Base-by-base conservation (phyloP, 2,888 invertebrate genomes). In the Bombylius major region DNA sequence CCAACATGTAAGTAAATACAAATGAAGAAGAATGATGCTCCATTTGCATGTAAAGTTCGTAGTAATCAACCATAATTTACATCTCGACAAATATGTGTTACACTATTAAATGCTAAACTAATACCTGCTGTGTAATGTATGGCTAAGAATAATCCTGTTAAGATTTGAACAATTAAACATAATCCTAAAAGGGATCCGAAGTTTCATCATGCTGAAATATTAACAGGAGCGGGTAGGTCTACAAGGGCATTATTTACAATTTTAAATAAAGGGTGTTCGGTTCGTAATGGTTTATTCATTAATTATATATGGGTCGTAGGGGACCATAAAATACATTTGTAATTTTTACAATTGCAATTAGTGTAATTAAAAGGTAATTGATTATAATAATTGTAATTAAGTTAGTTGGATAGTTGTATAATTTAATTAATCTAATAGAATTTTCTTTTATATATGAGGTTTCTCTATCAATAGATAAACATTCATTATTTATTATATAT, bases 1-100 rank as follows among this genome's bases (percentile, higher is more conserved):
- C 82, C 83, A 66, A 83, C 78, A 72, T 86, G 86, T 4, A 81
- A 86, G n/a, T 54, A 86, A 65, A 86, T 70, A 69, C 80, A 83
- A 72, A 86, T 78, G 76, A 86, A 86, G 69, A 86, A 85, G 64
- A 85, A 78, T 42, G 83, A 84, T 47, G 84, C 86, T 49, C 84
- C 84, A 69, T 87, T 87, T 51, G 83, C 81, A 66, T 87, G 86
- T 5, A 83, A 32, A 3, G 78, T 77, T 61, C 83, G 84, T 55
- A 85, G 70, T 69, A 84, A 62, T 79, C 84, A 86, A 0, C 84
- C 84, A 68, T 79, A 79, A 66, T 83, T 84, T 61, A 85, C 80
- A 75, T 86, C 80, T 67, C 83, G 83, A 39, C 80, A 80, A 74
- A 86, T 86, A 69, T 84, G 83, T 62, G 79, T 77, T 44, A 86